These are phyloP conservation scores for Caenorhabditis japonica DNA, from an alignment of 2,888 invertebrate genomes.

Conservation along the genomic window DNA sequence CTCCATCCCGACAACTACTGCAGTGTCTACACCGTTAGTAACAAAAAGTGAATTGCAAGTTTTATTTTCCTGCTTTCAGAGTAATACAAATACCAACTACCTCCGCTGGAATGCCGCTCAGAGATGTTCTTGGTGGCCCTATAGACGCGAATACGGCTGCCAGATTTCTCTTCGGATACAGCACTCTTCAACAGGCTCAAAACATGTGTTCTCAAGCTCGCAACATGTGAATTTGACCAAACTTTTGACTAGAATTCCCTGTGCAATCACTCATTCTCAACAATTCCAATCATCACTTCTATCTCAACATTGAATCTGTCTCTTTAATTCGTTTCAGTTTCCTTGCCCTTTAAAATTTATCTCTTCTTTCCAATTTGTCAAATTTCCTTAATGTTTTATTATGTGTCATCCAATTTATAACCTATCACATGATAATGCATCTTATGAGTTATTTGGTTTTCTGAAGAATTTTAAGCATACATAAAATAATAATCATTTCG, in stretches of 20 bases:
- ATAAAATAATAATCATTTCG: neutral
- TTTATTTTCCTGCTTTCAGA: constrained; percentile 4
- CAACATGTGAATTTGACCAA: constrained; percentile 12
- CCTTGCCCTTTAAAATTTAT: constrained; percentile 26
- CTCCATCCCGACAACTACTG: constrained; percentile 12
- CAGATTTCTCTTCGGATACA: constrained; percentile 55
- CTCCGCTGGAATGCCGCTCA: constrained; percentile 22
- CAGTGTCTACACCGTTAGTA: constrained; percentile 28
- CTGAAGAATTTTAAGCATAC: neutral
- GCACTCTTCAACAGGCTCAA: constrained; percentile 16
- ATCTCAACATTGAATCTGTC: constrained; percentile 12
- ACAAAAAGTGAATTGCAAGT: neutral
- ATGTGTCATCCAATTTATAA: constrained; percentile 31
- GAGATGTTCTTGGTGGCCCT: constrained; percentile 33
- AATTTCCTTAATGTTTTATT: constrained; percentile 5
- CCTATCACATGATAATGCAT: constrained; percentile 18
- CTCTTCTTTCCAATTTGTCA: neutral
- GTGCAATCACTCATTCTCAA: constrained; percentile 29
- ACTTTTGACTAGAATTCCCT: constrained; percentile 16
- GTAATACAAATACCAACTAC: constrained; percentile 27
- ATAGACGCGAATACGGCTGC: constrained; percentile 55
- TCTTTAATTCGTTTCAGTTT: neutral
- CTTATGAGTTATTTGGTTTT: neutral
- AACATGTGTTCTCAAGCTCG: constrained; percentile 17
- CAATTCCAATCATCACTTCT: neutral